Conservation (phyloP, 2,888 invertebrate genomes). For the Epinotia ramella region DNA sequence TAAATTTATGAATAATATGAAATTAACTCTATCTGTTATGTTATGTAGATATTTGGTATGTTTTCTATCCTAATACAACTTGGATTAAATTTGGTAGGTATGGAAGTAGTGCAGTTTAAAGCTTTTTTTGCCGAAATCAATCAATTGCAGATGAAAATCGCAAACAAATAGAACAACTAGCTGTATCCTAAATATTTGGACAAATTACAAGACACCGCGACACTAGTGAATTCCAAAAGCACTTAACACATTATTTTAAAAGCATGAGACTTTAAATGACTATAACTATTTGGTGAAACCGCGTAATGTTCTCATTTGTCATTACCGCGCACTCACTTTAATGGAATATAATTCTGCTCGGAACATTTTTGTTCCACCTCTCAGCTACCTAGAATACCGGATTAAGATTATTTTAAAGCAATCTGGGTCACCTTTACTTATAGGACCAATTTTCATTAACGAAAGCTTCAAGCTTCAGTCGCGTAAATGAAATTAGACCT, state of each 20-base stretch:
- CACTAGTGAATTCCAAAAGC: constrained; percentile 9
- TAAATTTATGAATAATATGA: neutral
- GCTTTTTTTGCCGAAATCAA: neutral
- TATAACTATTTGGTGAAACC: constrained; percentile 14
- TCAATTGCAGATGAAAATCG: neutral
- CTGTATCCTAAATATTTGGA: neutral
- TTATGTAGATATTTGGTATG: too few relatives aligned
- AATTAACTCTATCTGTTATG: too few relatives aligned
- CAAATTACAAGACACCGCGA: neutral
- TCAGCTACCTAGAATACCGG: constrained; percentile 12
- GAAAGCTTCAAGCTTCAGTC: neutral
- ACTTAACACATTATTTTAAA: constrained; percentile 34
- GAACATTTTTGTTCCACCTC: constrained; percentile 9
- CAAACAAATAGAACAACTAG: too few relatives aligned
- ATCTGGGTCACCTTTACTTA: constrained; percentile 16
- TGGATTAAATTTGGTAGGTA: neutral
- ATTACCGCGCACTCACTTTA: constrained; percentile 38
- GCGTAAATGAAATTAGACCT: neutral
- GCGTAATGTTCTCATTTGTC: constrained; percentile 27
- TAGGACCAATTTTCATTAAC: constrained; percentile 1
- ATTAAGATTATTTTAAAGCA: constrained; percentile 7
- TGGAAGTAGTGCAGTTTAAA: neutral
- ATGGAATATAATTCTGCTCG: constrained; percentile 28
- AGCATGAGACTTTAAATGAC: constrained; percentile 23
- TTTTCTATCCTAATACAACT: neutral